Conservation (phyloP, 2,888 invertebrate species). For the Vannuccia rotundouncinata region DNA sequence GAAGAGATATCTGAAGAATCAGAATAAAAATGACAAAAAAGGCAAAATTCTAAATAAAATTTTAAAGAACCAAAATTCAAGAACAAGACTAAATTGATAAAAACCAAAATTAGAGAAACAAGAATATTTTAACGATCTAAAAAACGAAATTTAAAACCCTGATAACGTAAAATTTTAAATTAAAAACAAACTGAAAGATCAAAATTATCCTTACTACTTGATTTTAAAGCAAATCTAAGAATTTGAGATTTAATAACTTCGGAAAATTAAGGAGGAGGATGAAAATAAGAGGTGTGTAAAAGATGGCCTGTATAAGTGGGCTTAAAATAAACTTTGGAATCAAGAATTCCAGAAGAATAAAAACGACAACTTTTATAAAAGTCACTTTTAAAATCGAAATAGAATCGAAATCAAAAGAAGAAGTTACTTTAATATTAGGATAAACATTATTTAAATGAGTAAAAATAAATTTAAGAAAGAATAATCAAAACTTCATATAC, state of each 20-base stretch:
- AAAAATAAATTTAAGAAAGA: neutral
- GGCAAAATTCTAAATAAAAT: neutral
- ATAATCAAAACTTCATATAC: neutral
- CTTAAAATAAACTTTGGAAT: neutral
- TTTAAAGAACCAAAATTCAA: neutral
- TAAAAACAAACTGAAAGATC: neutral
- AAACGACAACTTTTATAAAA: neutral
- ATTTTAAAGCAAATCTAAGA: neutral
- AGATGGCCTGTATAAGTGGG: neutral
- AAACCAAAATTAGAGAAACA: neutral
- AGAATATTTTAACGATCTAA: neutral
- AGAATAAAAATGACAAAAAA: neutral
- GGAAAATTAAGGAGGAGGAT: neutral
- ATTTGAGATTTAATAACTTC: neutral
- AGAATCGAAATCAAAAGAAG: neutral
- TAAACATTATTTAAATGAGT: neutral
- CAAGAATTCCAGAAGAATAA: neutral
- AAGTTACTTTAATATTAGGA: neutral
- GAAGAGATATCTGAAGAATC: neutral
- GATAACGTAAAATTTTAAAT: neutral
- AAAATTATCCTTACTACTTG: neutral
- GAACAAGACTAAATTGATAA: neutral
- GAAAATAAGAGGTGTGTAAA: neutral
- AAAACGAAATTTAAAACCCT: neutral
- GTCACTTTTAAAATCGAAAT: neutral